phyloP scores from a whole-genome alignment of 2,888 invertebrate genomes.

The Tinea semifulvella region DNA sequence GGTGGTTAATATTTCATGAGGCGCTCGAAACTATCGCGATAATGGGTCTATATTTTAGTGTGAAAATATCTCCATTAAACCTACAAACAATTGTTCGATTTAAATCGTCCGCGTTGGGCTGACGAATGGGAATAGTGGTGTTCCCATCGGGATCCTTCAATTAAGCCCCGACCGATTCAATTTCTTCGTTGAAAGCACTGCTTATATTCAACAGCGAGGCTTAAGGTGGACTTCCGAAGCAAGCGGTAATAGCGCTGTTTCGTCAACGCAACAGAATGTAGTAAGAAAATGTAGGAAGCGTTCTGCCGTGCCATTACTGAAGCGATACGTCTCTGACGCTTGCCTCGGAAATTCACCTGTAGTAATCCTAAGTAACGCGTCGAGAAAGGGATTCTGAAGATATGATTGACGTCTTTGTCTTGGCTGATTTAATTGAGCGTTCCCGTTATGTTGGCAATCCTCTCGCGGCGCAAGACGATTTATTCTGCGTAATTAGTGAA shows the following conservation, averaged over 20 bases:
- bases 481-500: conserved; percentile 11
- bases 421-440: conserved; percentile 4
- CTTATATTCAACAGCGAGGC: conserved; percentile 3
- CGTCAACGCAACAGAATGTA: no score
- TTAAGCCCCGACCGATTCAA: neutral
- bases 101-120: neutral
- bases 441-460: neutral
- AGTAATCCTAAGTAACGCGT: conserved; percentile 7
- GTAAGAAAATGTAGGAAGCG: no score
- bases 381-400: neutral
- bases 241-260: no score
- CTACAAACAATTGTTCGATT: neutral
- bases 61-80: neutral
- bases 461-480: neutral
- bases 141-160: conserved; percentile 4
- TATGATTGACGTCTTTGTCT: conserved; percentile 9
- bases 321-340: no score
- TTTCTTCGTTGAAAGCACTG: neutral
- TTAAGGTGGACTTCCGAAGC: no score
- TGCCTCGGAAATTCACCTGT: no score
- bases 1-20: no score
- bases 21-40: no score
- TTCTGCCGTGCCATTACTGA: no score
- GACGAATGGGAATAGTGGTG: neutral
- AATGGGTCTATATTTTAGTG: no score